Evolutionary conservation across 2,888 invertebrate species (phyloP), one percentile per base, ranked within the genome.

Genomic region (Gibbula magus): DNA sequence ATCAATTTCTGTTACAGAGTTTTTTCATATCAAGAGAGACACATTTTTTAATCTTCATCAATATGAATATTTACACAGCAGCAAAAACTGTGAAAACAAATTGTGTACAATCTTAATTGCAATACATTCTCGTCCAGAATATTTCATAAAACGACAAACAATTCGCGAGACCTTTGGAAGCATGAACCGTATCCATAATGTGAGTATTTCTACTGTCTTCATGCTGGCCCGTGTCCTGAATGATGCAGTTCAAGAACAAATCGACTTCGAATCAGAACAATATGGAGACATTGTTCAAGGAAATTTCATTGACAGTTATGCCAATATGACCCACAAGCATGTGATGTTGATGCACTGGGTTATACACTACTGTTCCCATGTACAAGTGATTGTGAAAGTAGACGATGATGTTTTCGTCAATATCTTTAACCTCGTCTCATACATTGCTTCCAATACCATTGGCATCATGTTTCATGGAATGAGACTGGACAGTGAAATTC

Each of bases 381-480:
- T 90, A 2, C 87, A 87, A 66, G 91, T 87, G 77, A 84, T 92
- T 25, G 84, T 92, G n/a, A 92, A 92, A 81, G 86, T 88, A 0
- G 92, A 92, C 81, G 92, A 92, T 81, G 92, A 92, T 75, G 90
- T 90, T 1, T 88, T 92, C 80, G 88, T 92, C 16, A 91, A 92
- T 75, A 81, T 88, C 91, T 91, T 96, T 35, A 95, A 95, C 86
- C 94, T 94, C 84, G 92, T 95, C 45, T 78, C 83, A 16, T 88
- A 86, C 77, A 79, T 89, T 2, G 56, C 78, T 10, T 29, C 29
- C 16, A 61, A 61, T 61, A 61, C 29, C 2, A 85, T 83, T 3
- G 45, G 45, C 13, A 45, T 13, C 4, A 45, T 7, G 10, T 45
- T 45, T 13, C 83, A 86, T 73, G 82, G 83, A n/a, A 66, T 78